Evolutionary conservation across 2,888 invertebrate genomes (phyloP), one percentile per base, ranked within the genome.

Genomic region (Tuberolachnus salignus): DNA sequence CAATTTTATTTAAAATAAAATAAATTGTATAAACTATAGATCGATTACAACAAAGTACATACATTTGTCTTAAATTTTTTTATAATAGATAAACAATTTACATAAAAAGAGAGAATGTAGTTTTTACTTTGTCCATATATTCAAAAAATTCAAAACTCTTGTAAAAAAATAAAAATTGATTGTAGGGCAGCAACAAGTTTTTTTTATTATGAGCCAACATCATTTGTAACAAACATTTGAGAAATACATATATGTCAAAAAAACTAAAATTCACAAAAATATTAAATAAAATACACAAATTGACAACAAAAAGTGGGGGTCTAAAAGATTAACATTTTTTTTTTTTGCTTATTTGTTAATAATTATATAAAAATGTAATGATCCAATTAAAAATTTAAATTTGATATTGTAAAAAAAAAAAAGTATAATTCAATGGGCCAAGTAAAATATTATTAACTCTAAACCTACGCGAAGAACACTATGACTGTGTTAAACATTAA

Each of bases 201-300:
- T 78, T 59, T 78, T 59, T 78, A 78, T 59, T 78, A 69, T 78
- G 78, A 78, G 59, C 67, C 78, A 78, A 69, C 19, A 59, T 67
- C 49, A 49, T 69, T 78, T 34, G 34, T 78, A 78, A 69, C 69
- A 51, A 57, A 75, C 34, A 63, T 51, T 61, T 21, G 61, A 51
- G 51, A 73, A 72, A 55, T 70, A 57, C 70, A 71, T 23, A 57
- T 70, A 71, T 59, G 57, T 46, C n/a, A 46, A 70, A 46, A 70
- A 69, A 51, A 64, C 6, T 26, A 34, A 34, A 34, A 34, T 34
- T 34, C 34, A 34, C 34, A 34, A 46, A 57, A 42, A 71, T 10
- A 44, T 14, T 16, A 21, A 42, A 57, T 57, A 71, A 70, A 70
- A 49, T 66, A 51, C 66, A 67, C 34, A 49, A 49, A 67, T 51